phyloP scores from a whole-genome alignment of 2,888 invertebrate genomes.

The Hipparchia semele region DNA sequence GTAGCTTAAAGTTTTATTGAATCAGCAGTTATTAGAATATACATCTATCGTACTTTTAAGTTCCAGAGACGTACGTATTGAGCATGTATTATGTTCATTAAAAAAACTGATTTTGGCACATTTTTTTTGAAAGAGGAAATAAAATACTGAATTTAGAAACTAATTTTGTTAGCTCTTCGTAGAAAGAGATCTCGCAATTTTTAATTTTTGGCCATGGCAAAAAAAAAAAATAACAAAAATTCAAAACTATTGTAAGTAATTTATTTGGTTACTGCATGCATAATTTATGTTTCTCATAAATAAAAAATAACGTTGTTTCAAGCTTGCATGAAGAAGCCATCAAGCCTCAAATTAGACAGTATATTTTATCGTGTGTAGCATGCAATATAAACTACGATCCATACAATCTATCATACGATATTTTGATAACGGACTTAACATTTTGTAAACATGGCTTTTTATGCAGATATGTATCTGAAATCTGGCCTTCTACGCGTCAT shows the following conservation, averaged over 20 bases:
- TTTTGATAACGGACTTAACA: conserved; percentile 6
- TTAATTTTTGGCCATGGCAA: no score
- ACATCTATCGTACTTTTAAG: no score
- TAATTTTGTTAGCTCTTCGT: no score
- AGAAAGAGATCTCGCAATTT: no score
- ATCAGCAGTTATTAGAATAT: neutral
- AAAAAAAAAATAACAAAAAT: no score
- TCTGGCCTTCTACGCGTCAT: neutral
- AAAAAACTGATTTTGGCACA: neutral
- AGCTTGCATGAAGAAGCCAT: neutral
- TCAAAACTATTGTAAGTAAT: no score
- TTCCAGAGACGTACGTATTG: no score
- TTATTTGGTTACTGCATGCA: no score
- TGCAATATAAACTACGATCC: neutral
- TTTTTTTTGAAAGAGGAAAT: neutral
- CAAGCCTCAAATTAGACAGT: neutral
- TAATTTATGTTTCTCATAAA: no score
- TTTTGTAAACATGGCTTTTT: conserved; percentile 8
- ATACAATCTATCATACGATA: neutral
- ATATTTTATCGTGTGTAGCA: neutral
- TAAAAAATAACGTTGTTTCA: neutral
- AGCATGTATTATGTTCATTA: no score
- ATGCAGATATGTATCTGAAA: conserved; percentile 2
- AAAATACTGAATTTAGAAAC: no score
- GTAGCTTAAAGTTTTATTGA: neutral